These are phyloP conservation scores for Acleris sparsana DNA, from an alignment of 2,888 invertebrate genomes.

Conservation along the genomic window DNA sequence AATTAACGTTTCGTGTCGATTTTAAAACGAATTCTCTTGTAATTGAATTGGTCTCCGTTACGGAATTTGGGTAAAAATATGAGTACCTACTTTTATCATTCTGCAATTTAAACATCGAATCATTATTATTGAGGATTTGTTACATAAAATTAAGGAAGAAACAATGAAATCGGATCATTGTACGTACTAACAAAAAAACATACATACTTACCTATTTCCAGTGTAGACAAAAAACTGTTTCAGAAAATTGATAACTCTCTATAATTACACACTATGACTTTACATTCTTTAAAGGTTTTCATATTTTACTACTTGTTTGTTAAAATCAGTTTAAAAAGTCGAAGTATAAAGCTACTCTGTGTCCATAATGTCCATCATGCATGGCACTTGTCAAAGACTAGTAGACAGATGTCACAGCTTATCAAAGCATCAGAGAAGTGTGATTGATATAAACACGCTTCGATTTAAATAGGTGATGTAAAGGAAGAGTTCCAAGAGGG, in stretches of 20 bases:
- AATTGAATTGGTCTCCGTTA: constrained; percentile 2
- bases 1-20: constrained; percentile 19
- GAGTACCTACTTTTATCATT: too few relatives aligned
- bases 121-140: too few relatives aligned
- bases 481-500: background rate
- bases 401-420: constrained; percentile 9
- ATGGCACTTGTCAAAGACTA: constrained; percentile 7
- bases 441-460: background rate
- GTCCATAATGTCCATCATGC: constrained; percentile 16
- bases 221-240: too few relatives aligned
- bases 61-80: background rate
- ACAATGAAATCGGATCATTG: too few relatives aligned
- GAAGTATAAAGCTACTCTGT: background rate
- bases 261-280: too few relatives aligned
- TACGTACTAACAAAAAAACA: too few relatives aligned
- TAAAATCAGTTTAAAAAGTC: constrained; percentile 2
- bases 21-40: constrained; percentile 10
- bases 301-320: background rate
- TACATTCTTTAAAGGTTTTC: too few relatives aligned
- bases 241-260: too few relatives aligned
- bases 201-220: too few relatives aligned
- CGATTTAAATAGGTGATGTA: background rate
- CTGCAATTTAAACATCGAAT: too few relatives aligned
- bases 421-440: background rate
- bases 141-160: too few relatives aligned